These are phyloP conservation scores for Rhinella marina DNA, from an alignment of 2,797 vertebrate genomes.

Conservation along the genomic window DNA sequence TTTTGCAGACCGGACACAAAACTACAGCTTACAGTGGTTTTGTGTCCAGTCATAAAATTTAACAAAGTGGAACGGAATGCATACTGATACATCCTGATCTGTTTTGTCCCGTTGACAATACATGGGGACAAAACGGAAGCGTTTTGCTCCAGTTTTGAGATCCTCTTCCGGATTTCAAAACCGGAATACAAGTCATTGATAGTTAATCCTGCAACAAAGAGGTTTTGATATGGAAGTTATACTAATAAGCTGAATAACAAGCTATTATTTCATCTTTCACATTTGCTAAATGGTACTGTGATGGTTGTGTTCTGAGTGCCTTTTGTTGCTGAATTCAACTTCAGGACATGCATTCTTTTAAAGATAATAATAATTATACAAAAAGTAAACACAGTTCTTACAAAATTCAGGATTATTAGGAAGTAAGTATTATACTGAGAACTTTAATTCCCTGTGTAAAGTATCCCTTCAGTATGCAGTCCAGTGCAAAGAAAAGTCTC, in stretches of 20 bases:
- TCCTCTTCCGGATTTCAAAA: no score
- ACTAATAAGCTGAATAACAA: background rate
- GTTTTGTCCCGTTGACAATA: no score
- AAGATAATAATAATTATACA: background rate
- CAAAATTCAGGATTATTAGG: background rate
- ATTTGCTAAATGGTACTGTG: background rate
- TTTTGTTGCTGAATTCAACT: background rate
- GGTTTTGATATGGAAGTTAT: background rate
- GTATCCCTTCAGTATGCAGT: background rate
- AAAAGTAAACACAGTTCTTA: background rate
- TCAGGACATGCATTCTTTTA: background rate
- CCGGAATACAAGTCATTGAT: background rate
- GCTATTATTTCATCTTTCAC: background rate
- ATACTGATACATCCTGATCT: no score
- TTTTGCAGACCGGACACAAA: no score
- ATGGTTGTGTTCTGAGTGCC: background rate
- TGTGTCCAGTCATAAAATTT: no score
- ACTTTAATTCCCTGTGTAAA: no score
- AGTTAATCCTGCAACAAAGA: background rate
- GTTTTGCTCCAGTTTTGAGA: no score
- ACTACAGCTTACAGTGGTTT: no score
- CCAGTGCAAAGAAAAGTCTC: background rate
- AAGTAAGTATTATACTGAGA: background rate
- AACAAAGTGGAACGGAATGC: no score
- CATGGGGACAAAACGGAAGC: no score